These are phyloP conservation scores for Prinia subflava DNA, from an alignment of 2,113 vertebrate species.

Conservation along the genomic window DNA sequence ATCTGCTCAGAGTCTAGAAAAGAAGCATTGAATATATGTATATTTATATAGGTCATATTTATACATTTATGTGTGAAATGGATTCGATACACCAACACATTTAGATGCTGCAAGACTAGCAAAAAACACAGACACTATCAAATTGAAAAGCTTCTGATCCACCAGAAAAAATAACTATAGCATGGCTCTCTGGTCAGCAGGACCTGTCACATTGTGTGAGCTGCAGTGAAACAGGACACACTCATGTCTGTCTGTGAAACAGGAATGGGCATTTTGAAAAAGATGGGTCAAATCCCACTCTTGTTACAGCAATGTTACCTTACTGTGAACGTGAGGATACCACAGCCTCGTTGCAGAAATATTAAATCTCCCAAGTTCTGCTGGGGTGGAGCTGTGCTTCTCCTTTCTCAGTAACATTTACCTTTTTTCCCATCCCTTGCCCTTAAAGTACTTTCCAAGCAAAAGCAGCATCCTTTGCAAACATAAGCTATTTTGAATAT, in stretches of 20 bases:
- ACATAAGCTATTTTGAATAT: neutral
- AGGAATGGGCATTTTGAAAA: neutral
- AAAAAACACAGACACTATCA: slow-evolving; percentile 56
- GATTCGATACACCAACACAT: slow-evolving; percentile 61
- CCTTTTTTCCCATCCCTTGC: neutral
- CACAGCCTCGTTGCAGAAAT: neutral
- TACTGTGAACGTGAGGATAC: neutral
- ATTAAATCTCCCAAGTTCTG: neutral
- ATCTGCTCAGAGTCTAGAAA: slow-evolving; percentile 67
- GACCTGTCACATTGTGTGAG: neutral
- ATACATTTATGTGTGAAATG: slow-evolving; percentile 42
- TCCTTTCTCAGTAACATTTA: neutral
- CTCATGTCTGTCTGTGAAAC: slow-evolving; percentile 32
- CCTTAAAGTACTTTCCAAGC: neutral
- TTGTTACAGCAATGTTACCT: neutral
- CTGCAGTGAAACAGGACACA: slow-evolving; percentile 35
- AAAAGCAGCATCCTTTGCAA: neutral
- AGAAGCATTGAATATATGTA: slow-evolving; percentile 40
- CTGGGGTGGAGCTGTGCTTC: fast-evolving
- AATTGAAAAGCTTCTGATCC: slow-evolving; percentile 51
- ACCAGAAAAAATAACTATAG: slow-evolving; percentile 38
- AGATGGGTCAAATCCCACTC: neutral
- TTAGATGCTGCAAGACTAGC: slow-evolving; percentile 49
- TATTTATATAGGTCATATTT: slow-evolving; percentile 59
- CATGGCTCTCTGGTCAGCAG: neutral